Percentiles rank a stretch among this genome's conserved stretches.
Evolutionary conservation across 2,888 invertebrate species (phyloP).

Genomic region (Automeris io): DNA sequence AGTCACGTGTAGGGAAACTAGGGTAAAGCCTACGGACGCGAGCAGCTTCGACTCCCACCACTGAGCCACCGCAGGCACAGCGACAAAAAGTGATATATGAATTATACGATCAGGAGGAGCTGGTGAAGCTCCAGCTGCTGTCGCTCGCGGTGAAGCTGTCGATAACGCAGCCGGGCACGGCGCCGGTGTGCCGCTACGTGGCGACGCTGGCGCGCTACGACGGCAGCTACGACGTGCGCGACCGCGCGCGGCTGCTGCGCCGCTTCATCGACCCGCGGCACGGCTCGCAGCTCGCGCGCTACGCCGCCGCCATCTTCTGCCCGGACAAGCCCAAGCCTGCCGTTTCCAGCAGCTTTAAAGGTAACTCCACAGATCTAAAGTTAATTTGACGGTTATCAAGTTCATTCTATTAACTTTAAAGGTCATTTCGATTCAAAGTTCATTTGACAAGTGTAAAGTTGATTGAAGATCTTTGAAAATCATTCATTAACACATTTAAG

Average conservation of each 20-base stretch:
- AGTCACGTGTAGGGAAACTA: too few relatives aligned
- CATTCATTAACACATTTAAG: too few relatives aligned
- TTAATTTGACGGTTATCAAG: too few relatives aligned
- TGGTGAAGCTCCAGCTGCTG: conserved; percentile 96
- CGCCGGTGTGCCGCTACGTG: conserved; percentile 93
- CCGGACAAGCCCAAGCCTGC: conserved; percentile 96
- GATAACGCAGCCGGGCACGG: conserved; percentile 90
- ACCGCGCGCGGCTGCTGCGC: conserved; percentile 92
- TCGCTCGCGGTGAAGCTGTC: conserved; percentile 96
- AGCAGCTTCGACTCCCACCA: too few relatives aligned
- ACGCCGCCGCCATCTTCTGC: conserved; percentile 90
- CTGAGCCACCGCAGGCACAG: too few relatives aligned
- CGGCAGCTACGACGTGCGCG: conserved; percentile 97
- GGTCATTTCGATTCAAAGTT: too few relatives aligned
- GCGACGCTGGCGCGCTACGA: conserved; percentile 97
- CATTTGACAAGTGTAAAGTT: too few relatives aligned
- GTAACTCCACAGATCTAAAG: conserved; percentile 49
- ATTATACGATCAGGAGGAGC: conserved; percentile 85
- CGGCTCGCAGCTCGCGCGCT: conserved; percentile 72
- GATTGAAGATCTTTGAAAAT: too few relatives aligned
- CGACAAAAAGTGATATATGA: too few relatives aligned
- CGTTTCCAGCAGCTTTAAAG: conserved; percentile 89
- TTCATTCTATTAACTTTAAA: too few relatives aligned
- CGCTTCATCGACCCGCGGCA: conserved; percentile 61
- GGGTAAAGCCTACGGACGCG: too few relatives aligned